phyloP scores from a whole-genome alignment of 1,140 invertebrate genomes.

The Bombus polaris region DNA sequence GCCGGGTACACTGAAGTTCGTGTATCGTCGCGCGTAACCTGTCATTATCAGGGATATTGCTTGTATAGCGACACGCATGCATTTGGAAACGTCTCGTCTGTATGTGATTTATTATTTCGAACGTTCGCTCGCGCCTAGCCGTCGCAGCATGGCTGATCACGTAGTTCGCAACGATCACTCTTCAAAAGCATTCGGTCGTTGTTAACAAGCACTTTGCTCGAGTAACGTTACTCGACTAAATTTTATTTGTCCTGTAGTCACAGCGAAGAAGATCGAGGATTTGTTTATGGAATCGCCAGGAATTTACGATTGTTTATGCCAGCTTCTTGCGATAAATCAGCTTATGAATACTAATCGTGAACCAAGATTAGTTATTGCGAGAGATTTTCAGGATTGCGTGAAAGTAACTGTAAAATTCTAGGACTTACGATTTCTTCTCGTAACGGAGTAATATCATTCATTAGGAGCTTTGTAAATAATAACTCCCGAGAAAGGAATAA shows the following conservation, averaged over 20 bases:
- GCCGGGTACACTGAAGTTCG: conserved; percentile 52
- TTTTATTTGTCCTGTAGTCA: not conserved
- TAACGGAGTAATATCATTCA: not conserved
- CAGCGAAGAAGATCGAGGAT: not conserved
- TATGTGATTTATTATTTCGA: conserved; percentile 55
- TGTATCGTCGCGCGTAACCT: conserved; percentile 58
- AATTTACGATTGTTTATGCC: not conserved
- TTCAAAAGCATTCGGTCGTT: not conserved
- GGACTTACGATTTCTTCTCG: not conserved
- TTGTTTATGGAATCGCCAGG: not conserved
- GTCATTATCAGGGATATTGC: conserved; percentile 62
- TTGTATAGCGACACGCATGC: conserved; percentile 50
- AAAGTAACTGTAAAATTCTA: not conserved
- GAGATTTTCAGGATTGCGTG: too few species aligned
- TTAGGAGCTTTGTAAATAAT: not conserved
- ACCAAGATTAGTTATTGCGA: too few species aligned
- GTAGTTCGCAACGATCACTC: conserved; percentile 4
- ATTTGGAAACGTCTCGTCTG: conserved; percentile 56
- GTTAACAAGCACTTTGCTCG: conserved; percentile 21
- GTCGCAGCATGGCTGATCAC: not conserved
- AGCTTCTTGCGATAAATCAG: not conserved
- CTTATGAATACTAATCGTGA: too few species aligned
- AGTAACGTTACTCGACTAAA: not conserved
- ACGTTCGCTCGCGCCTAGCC: conserved; percentile 11
- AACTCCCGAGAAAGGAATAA: not conserved